Base-by-base conservation (phyloP, 2,797 vertebrate species). In the Carduelis carduelis region DNA sequence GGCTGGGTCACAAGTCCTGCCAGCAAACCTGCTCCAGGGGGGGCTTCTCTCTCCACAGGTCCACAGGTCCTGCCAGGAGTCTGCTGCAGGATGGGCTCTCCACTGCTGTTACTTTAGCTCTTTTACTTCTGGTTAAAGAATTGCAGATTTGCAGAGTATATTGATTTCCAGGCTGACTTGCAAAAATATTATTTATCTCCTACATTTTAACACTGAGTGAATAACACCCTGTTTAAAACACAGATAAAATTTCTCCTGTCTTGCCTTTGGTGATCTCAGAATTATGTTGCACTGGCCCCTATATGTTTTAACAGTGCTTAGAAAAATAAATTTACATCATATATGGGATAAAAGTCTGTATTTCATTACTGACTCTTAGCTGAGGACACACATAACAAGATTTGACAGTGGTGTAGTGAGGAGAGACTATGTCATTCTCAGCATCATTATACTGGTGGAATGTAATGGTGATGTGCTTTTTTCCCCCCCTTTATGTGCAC, bases 401-500 rank as follows among this genome's bases (percentile, higher is more conserved):
- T n/a, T 61, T 65, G 50, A 83, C 79, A 89, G 28, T 18, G 59
- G 26, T 35, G 17, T 65, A 49, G 46, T 32, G 28, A 72, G 11
- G 17, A 66, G 32, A 22, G 39, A 30, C 7, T 53, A 22, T 61
- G 3, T 61, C 52, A 55, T 70, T 12, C 44, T 84, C 41, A 59
- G 2, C 13, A 18, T 43, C 4, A 1, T 68, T 71, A 8, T 60
- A 32, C 34, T 55, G n/a, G 30, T 43, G 20, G 30, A 41, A n/a
- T n/a, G 23, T 49, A 49, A 60, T 43, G 12, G 21, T 70, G 8
- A 32, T 20, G 10, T 64, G 17, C 13, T 34, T 47, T 70, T 53
- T 34, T 30, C 12, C 0, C 6, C 0, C 11, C 8, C 20, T 71
- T 46, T 68, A 37, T 46, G 9, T 30, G 43, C 20, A 24, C 8